These are phyloP conservation scores for Sarcophaga caerulescens DNA, from an alignment of 2,888 invertebrate genomes.

Conservation along the genomic window DNA sequence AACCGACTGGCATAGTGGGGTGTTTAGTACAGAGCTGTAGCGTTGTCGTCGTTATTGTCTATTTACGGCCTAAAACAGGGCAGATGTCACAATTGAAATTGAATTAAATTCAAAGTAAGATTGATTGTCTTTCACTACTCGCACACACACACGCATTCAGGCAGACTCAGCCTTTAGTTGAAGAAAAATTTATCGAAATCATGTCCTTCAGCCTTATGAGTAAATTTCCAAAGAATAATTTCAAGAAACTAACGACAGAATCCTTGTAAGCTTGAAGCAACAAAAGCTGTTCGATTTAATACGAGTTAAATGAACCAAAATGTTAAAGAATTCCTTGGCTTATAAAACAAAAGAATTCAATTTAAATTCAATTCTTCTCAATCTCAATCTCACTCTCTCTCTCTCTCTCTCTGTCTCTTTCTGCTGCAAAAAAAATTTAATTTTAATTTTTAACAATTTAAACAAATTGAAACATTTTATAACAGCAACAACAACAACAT, in stretches of 20 bases:
- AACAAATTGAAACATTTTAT: constrained; percentile 63
- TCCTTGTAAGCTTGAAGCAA: not conserved
- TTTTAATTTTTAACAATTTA: constrained; percentile 64
- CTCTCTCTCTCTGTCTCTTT: not conserved
- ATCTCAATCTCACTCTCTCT: not conserved
- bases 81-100: constrained; percentile 81
- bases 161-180: not conserved
- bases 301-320: constrained; percentile 58
- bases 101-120: constrained; percentile 79
- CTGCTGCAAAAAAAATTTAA: constrained; percentile 29
- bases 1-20: constrained; percentile 33
- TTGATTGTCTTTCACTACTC: constrained; percentile 76
- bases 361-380: not conserved
- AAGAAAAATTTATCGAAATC: not conserved
- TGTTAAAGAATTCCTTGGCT: constrained; percentile 32
- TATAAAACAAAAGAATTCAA: constrained; percentile 14
- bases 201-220: constrained; percentile 26
- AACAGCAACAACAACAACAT: not conserved
- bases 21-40: not conserved
- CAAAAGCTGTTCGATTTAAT: constrained; percentile 35
- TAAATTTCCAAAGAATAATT: constrained; percentile 14
- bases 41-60: constrained; percentile 11
- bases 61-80: constrained; percentile 73
- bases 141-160: not conserved
- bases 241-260: constrained; percentile 19